Evolutionary conservation across 2,888 invertebrate species (phyloP).

Genomic region (Siphlonurus alternatus): DNA sequence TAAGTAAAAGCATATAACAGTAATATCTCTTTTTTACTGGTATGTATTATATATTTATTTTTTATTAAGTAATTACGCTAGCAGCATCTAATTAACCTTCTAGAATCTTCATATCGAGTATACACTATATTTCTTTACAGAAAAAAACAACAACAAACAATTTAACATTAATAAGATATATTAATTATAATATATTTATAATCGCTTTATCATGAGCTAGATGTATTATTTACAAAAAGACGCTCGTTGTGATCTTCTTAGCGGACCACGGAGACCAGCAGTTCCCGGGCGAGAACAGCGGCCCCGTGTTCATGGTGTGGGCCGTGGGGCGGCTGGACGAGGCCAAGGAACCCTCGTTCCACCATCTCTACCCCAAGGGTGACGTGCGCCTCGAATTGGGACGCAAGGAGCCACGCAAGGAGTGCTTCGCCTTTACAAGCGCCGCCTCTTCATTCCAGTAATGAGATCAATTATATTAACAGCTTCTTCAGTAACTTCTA

Average conservation of each 20-base stretch:
- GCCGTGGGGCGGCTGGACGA: slow-evolving; percentile 64
- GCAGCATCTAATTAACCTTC: no score
- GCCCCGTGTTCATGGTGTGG: slow-evolving; percentile 54
- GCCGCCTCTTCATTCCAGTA: slow-evolving; percentile 20
- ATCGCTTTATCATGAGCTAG: background rate
- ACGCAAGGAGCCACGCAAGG: slow-evolving; percentile 43
- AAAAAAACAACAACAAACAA: no score
- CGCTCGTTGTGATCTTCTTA: no score
- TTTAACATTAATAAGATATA: no score
- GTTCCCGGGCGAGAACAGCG: slow-evolving; percentile 36
- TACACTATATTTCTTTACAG: no score
- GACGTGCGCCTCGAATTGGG: slow-evolving; percentile 49
- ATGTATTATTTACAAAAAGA: slow-evolving; percentile 4
- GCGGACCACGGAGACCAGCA: slow-evolving; percentile 64
- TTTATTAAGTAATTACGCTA: no score
- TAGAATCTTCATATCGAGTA: no score
- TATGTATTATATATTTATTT: no score
- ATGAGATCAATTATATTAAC: slow-evolving; percentile 8
- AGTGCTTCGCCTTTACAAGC: slow-evolving; percentile 58
- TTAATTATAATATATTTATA: slow-evolving; percentile 2
- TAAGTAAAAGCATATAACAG: no score
- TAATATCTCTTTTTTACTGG: no score
- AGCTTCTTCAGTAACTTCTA: background rate
- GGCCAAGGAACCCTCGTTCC: slow-evolving; percentile 65
- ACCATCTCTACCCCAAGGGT: slow-evolving; percentile 57